Percentiles rank a stretch among this genome's conserved stretches.
Evolutionary conservation across 2,797 vertebrate genomes (phyloP).

Genomic region (Periophthalmus magnuspinnatus): DNA sequence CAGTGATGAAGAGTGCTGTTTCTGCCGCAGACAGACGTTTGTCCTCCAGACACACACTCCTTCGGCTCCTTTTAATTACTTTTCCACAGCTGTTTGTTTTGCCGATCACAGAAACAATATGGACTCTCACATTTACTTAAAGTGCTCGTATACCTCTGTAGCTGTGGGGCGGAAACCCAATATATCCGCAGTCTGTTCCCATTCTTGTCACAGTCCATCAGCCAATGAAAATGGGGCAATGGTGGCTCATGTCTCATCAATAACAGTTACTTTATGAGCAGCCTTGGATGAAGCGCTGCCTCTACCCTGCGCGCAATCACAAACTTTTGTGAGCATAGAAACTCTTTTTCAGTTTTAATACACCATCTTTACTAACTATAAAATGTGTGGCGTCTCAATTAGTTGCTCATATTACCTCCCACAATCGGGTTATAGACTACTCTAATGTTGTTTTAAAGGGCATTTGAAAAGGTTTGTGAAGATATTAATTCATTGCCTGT

Average conservation of each 20-base stretch:
- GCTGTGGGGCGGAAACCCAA: slow-evolving; percentile 11
- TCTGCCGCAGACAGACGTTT: slow-evolving; percentile 38
- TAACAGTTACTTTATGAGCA: slow-evolving; percentile 17
- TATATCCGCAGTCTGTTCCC: slow-evolving; percentile 17
- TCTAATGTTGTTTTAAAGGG: neutral
- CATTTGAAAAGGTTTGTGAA: neutral
- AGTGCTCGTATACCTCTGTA: slow-evolving; percentile 2
- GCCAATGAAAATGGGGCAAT: neutral
- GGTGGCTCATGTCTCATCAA: slow-evolving; percentile 12
- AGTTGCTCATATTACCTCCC: neutral
- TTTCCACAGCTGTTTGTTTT: slow-evolving; percentile 33
- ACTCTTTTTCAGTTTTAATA: slow-evolving; percentile 4
- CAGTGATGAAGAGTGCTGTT: slow-evolving; percentile 61
- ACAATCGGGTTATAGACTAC: neutral
- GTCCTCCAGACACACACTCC: slow-evolving; percentile 35
- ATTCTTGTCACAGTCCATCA: slow-evolving; percentile 21
- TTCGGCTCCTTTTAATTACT: slow-evolving; percentile 54
- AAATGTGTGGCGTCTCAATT: neutral
- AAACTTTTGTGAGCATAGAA: slow-evolving; percentile 10
- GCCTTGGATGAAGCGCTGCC: slow-evolving; percentile 9
- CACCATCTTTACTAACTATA: neutral
- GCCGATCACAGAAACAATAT: slow-evolving; percentile 21
- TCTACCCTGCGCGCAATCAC: neutral
- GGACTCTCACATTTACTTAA: slow-evolving; percentile 19
- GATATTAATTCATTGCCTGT: neutral